Percentiles rank a stretch among this genome's conserved stretches.
Conservation (phyloP, 2,113 vertebrate genomes). For the Oncorhynchus mykiss region DNA sequence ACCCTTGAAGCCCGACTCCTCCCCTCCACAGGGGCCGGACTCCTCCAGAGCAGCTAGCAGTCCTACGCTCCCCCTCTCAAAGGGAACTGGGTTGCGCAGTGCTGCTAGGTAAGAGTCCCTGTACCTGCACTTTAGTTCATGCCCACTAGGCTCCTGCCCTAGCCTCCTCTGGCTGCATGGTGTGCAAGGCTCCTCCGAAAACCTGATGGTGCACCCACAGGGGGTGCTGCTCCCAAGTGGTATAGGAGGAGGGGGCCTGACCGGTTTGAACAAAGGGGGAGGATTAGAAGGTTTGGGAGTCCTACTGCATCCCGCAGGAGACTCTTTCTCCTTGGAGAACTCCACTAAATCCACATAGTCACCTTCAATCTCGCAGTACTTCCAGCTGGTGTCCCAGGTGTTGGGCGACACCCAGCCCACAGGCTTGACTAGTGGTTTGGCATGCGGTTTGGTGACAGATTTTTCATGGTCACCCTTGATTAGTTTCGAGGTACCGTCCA, state of each 20-base stretch:
- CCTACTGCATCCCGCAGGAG: conserved; percentile 32
- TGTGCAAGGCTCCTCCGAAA: conserved; percentile 59
- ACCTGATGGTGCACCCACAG: conserved; percentile 41
- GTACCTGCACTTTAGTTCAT: conserved; percentile 68
- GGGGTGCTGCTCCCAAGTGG: conserved; percentile 39
- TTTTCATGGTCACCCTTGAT: conserved; percentile 78
- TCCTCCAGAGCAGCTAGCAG: conserved; percentile 73
- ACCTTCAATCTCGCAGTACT: conserved; percentile 79
- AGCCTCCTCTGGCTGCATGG: conserved; percentile 63
- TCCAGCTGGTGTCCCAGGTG: conserved; percentile 64
- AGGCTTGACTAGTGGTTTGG: conserved; percentile 60
- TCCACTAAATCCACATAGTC: conserved; percentile 92
- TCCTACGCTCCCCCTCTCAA: conserved; percentile 66
- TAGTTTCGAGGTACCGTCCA: conserved; percentile 70
- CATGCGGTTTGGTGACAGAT: conserved; percentile 42
- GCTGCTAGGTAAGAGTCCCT: conserved; percentile 79
- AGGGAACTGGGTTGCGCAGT: conserved; percentile 74
- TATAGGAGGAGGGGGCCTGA: conserved; percentile 60
- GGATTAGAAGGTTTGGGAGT: conserved; percentile 33
- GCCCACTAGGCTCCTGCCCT: conserved; percentile 52
- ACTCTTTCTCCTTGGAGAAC: conserved; percentile 70
- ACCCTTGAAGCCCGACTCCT: conserved; percentile 31
- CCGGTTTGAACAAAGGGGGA: conserved; percentile 54
- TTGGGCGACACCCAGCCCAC: conserved; percentile 73
- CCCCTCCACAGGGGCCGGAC: conserved; percentile 31